These are phyloP conservation scores for Arnoldichthys spilopterus DNA, from an alignment of 2,797 vertebrate species.

Conservation along the genomic window DNA sequence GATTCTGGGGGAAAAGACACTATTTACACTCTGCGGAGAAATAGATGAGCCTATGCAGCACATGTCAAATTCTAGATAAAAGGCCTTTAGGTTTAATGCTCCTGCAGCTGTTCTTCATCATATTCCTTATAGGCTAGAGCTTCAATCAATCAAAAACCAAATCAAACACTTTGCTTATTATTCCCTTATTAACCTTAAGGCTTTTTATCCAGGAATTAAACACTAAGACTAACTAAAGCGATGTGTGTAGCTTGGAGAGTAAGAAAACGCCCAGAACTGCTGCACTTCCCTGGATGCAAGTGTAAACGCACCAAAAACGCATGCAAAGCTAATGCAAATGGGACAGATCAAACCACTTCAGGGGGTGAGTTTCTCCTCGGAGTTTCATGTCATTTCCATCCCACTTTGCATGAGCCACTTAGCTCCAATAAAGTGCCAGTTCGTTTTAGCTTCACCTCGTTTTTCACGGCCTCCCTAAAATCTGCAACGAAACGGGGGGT, in stretches of 20 bases:
- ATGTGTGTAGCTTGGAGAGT: not conserved
- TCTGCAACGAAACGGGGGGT: too few species aligned
- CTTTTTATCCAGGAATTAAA: not conserved
- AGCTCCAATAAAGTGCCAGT: too few species aligned
- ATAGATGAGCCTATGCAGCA: too few species aligned
- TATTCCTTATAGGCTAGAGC: not conserved
- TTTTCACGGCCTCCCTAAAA: too few species aligned
- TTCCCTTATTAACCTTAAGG: not conserved
- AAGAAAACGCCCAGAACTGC: not conserved
- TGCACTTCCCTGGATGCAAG: not conserved
- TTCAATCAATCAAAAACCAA: not conserved
- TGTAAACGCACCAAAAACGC: too few species aligned
- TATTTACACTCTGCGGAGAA: too few species aligned
- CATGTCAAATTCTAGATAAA: not conserved
- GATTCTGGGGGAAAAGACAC: not conserved
- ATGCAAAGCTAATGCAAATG: too few species aligned
- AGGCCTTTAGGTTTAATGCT: not conserved
- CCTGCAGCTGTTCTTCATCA: not conserved
- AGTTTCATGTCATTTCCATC: too few species aligned
- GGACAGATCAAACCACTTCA: too few species aligned
- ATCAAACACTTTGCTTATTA: not conserved
- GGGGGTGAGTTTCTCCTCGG: too few species aligned
- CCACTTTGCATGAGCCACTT: too few species aligned
- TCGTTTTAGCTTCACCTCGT: too few species aligned
- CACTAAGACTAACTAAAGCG: not conserved